A percentile compares a stretch with the other conserved stretches of the same genome.
phyloP scores from a whole-genome alignment of 2,797 vertebrate genomes.

The Champsocephalus gunnari region DNA sequence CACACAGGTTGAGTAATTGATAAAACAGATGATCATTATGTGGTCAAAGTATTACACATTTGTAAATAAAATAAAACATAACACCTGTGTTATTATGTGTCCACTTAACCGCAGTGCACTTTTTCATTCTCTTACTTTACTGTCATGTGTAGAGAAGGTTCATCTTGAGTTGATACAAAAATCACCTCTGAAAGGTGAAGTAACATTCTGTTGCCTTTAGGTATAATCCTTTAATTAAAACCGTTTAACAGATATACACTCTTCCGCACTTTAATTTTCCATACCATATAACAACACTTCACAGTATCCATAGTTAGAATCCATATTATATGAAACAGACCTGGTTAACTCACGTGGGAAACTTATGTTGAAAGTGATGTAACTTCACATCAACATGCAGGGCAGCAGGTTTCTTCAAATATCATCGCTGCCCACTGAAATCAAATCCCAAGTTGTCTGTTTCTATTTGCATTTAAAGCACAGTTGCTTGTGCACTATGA shows the following conservation, averaged over 20 bases:
- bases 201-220: background rate
- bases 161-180: background rate
- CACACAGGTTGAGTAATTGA: too few species aligned
- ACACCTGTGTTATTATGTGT: background rate
- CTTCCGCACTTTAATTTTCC: background rate
- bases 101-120: background rate
- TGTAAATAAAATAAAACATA: background rate
- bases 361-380: background rate
- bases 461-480: constrained; percentile 24
- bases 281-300: too few species aligned
- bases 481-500: background rate
- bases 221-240: too few species aligned
- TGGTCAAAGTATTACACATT: background rate
- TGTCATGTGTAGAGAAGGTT: background rate
- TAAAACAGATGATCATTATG: too few species aligned
- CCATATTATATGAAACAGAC: background rate
- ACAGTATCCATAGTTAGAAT: too few species aligned
- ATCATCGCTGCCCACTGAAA: constrained; percentile 1
- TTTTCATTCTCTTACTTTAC: background rate
- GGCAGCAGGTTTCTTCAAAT: background rate
- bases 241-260: background rate
- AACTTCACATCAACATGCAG: constrained; percentile 13
- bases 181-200: constrained; percentile 7
- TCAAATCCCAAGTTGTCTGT: constrained; percentile 1
- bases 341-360: background rate